Conservation (phyloP, 1,140 invertebrate genomes). For the Zaprionus inermis region DNA sequence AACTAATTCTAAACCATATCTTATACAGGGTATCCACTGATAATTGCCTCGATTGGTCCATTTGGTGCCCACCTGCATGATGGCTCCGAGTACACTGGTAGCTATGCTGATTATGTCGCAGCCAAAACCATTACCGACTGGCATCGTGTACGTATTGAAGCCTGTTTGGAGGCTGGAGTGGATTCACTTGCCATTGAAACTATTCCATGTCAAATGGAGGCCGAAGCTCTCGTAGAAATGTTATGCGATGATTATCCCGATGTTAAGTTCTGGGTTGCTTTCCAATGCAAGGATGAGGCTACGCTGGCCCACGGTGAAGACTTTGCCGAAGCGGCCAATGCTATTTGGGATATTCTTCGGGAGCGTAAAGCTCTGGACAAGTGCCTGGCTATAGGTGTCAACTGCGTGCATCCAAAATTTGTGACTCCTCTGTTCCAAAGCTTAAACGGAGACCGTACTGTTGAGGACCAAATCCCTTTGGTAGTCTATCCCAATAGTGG, state of each 20-base stretch:
- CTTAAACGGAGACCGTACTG: slow-evolving; percentile 78
- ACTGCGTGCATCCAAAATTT: slow-evolving; percentile 90
- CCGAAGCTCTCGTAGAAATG: slow-evolving; percentile 91
- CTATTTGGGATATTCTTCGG: slow-evolving; percentile 87
- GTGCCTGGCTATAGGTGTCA: slow-evolving; percentile 93
- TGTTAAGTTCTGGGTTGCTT: slow-evolving; percentile 90
- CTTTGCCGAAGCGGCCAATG: slow-evolving; percentile 86
- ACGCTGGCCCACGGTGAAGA: slow-evolving; percentile 91
- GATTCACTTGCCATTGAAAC: slow-evolving; percentile 95
- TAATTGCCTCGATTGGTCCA: slow-evolving; percentile 95
- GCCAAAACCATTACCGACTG: slow-evolving; percentile 90
- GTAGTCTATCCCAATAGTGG: slow-evolving; percentile 91
- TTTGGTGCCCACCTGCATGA: slow-evolving; percentile 95
- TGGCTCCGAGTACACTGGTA: slow-evolving; percentile 95
- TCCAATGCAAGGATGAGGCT: slow-evolving; percentile 86
- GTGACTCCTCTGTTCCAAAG: slow-evolving; percentile 86
- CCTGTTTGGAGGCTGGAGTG: slow-evolving; percentile 91
- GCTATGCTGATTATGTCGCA: slow-evolving; percentile 90
- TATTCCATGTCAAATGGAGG: slow-evolving; percentile 93
- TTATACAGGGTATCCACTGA: slow-evolving; percentile 84
- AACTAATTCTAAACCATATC: neutral
- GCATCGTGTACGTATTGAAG: slow-evolving; percentile 92
- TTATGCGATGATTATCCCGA: slow-evolving; percentile 90
- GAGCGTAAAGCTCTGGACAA: slow-evolving; percentile 86
- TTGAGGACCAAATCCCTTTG: slow-evolving; percentile 84